A percentile compares a stretch with the other conserved stretches of the same genome.
phyloP scores from a whole-genome alignment of 2,888 invertebrate species.

The Oscheius sp. region DNA sequence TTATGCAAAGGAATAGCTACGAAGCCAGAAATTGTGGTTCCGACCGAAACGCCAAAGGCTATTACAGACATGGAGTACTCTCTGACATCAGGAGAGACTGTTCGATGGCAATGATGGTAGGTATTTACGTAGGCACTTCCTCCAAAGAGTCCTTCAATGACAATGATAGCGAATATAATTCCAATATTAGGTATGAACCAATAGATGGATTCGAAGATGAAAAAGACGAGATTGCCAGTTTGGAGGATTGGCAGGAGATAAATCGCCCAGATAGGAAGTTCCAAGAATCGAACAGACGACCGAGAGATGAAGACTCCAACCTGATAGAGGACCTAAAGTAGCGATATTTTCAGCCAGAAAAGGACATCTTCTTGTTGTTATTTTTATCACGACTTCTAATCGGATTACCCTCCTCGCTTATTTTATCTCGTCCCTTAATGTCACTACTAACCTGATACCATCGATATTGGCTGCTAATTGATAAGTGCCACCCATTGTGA shows the following conservation, averaged over 20 bases:
- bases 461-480: conserved; percentile 52
- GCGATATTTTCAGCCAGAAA: neutral
- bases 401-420: neutral
- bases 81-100: conserved; percentile 73
- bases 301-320: conserved; percentile 84
- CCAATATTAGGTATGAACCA: conserved; percentile 78
- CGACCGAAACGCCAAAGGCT: conserved; percentile 80
- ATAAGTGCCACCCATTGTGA: conserved; percentile 54
- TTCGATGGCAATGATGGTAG: conserved; percentile 80
- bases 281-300: conserved; percentile 81
- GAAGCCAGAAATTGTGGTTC: conserved; percentile 81
- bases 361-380: neutral
- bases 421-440: neutral
- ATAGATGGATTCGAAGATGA: conserved; percentile 78
- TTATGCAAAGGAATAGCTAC: conserved; percentile 81
- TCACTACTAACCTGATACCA: conserved; percentile 47
- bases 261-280: conserved; percentile 74
- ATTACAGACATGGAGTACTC: conserved; percentile 81
- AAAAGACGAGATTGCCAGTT: conserved; percentile 77
- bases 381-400: neutral
- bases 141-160: conserved; percentile 82
- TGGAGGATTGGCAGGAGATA: conserved; percentile 70
- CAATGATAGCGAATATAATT: conserved; percentile 77
- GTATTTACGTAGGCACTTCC: conserved; percentile 83
- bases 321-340: conserved; percentile 77